Conservation (phyloP, 2,888 invertebrate genomes). For the Endomychus coccineus region DNA sequence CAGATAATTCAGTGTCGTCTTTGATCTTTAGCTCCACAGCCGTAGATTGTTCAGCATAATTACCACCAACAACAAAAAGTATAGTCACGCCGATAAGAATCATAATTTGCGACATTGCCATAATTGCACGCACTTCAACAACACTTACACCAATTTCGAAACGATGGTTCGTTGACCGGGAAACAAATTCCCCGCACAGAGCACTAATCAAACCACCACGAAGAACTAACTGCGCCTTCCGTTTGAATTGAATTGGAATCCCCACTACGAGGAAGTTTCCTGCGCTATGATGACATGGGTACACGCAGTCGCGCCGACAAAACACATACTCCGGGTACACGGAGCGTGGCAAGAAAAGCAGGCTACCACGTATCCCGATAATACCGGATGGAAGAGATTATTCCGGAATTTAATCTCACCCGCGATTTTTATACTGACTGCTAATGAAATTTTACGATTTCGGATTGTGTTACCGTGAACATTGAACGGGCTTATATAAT, state of each 20-base stretch:
- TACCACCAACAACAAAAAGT: slow-evolving; percentile 10
- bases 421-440: too few species aligned
- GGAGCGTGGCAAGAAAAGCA: too few species aligned
- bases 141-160: slow-evolving; percentile 5
- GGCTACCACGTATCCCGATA: too few species aligned
- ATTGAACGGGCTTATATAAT: too few species aligned
- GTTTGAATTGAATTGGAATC: slow-evolving; percentile 9
- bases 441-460: too few species aligned
- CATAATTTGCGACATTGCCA: too few species aligned
- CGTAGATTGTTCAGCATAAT: slow-evolving; percentile 24
- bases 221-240: slow-evolving; percentile 10
- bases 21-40: slow-evolving; percentile 56
- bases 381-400: too few species aligned
- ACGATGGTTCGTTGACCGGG: slow-evolving; percentile 10
- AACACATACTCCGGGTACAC: too few species aligned
- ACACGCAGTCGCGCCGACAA: too few species aligned
- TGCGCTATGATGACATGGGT: slow-evolving; percentile 75
- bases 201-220: slow-evolving; percentile 5
- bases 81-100: too few species aligned
- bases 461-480: too few species aligned
- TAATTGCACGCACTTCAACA: background rate
- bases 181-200: slow-evolving; percentile 11
- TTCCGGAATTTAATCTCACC: too few species aligned
- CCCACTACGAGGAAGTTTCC: slow-evolving; percentile 44
- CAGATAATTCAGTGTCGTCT: slow-evolving; percentile 57